Evolutionary conservation across 37 sponge, comb jelly and placozoan species (phyloP).

Genomic region (Hexactinellida sp.): DNA sequence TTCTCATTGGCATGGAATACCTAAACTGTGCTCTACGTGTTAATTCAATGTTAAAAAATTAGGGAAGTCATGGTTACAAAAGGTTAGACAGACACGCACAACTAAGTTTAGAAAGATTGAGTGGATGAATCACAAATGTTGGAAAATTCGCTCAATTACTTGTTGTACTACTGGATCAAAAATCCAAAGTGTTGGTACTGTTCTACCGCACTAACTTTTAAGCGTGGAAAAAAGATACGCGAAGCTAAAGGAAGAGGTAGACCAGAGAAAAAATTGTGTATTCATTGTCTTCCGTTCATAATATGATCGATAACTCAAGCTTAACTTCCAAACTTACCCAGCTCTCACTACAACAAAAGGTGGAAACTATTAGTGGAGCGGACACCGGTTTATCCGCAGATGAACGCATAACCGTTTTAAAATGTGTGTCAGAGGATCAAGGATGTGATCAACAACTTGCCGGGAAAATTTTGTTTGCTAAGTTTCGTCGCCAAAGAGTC

Average conservation of each 20-base stretch:
- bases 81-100: conserved; percentile 8
- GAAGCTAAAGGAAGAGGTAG: conserved; percentile 13
- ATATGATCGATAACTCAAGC: background rate
- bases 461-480: background rate
- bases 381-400: background rate
- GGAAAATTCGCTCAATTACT: background rate
- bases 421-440: background rate
- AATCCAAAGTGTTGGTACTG: background rate
- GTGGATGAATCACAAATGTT: conserved; percentile 15
- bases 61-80: conserved; percentile 17
- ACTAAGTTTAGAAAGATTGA: background rate
- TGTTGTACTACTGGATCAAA: conserved; percentile 10
- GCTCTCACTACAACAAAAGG: background rate
- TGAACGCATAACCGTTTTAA: background rate
- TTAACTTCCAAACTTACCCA: background rate
- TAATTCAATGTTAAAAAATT: background rate
- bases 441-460: conserved; percentile 15
- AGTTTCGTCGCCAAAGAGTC: conserved; percentile 8
- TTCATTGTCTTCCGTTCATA: conserved; percentile 3
- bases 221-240: background rate
- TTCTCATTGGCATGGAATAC: background rate
- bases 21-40: conserved; percentile 9
- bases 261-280: background rate
- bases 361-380: conserved; percentile 1
- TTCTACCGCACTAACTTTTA: conserved; percentile 2